Evolutionary conservation across 1,140 invertebrate species (phyloP), one percentile per base, ranked within the genome.

Genomic region (Lanistes nyassanus): DNA sequence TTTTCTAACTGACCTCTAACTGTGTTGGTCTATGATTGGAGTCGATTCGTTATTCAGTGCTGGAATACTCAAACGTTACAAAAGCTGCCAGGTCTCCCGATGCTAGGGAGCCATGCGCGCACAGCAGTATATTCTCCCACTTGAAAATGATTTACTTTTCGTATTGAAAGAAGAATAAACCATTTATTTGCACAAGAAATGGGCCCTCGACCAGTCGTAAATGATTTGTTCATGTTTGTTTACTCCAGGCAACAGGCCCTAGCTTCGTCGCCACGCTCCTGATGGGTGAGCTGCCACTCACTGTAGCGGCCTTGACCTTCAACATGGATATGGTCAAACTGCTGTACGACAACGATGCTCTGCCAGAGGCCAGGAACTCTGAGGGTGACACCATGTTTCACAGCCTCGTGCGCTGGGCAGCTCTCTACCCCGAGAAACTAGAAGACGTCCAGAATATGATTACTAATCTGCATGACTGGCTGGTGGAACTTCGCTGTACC

Each of bases 261-360:
- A 76, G 77, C 13, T 83, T 83, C 65, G 73, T 56, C 0, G 79
- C 80, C 60, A 83, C 82, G 3, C 79, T 81, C 2, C 80, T 83
- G 82, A 80, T 83, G 79, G 82, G 79, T 23, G 76, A 82, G 58
- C 73, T 83, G 16, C 81, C 82, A 1, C 70, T 83, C 2, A 74
- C 76, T 34, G 81, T 83, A 3, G 81, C 82, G 26, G 78, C 81
- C 16, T 65, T 82, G n/a, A 82, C 78, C 23, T 78, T 78, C 42
- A 73, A 81, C 37, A 58, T 39, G 31, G 76, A 71, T 6, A 80
- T 81, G 34, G 78, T 81, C 36, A 65, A 80, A 42, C n/a, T 77
- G 3, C 47, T 83, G 1, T 42, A 82, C n/a, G 36, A 79, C 16
- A 47, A 80, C 42, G 82, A 77, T 0, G 56, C 29, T 7, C 7